Percentiles rank a stretch among this genome's conserved stretches.
Evolutionary conservation across 1,140 invertebrate species (phyloP).

Genomic region (Pomacea maculata): DNA sequence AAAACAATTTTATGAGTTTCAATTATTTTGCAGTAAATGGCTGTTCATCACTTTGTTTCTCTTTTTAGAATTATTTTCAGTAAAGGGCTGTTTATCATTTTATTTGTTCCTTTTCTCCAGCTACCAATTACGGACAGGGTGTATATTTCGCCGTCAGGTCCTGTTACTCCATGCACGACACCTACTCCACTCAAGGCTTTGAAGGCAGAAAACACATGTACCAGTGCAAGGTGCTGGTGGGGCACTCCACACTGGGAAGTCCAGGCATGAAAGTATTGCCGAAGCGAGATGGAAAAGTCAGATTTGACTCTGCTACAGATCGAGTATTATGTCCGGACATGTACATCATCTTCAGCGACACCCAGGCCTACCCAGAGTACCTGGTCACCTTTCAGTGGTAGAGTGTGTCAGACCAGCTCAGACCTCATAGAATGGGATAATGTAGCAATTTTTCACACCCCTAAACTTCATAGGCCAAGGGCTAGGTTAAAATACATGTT

Average conservation of each 20-base stretch:
- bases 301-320: conserved; percentile 34
- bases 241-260: conserved; percentile 14
- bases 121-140: conserved; percentile 40
- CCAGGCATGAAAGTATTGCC: background rate
- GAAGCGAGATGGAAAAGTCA: background rate
- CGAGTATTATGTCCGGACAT: conserved; percentile 2
- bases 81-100: too few relatives aligned
- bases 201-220: background rate
- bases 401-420: too few relatives aligned
- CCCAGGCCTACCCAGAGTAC: conserved; percentile 49
- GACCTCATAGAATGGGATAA: too few relatives aligned
- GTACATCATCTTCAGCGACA: conserved; percentile 43
- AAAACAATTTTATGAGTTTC: too few relatives aligned
- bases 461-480: too few relatives aligned
- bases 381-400: conserved; percentile 8
- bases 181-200: conserved; percentile 21
- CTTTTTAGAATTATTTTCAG: too few relatives aligned
- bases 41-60: too few relatives aligned
- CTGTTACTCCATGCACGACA: background rate
- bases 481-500: too few relatives aligned
- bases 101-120: background rate
- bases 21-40: too few relatives aligned
- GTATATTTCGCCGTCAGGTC: conserved; percentile 43
- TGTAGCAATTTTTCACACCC: too few relatives aligned
- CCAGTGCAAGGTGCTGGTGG: conserved; percentile 14